Evolutionary conservation across 2,113 vertebrate species (phyloP), one percentile per base, ranked within the genome.

Genomic region (Zosterops pallidus): DNA sequence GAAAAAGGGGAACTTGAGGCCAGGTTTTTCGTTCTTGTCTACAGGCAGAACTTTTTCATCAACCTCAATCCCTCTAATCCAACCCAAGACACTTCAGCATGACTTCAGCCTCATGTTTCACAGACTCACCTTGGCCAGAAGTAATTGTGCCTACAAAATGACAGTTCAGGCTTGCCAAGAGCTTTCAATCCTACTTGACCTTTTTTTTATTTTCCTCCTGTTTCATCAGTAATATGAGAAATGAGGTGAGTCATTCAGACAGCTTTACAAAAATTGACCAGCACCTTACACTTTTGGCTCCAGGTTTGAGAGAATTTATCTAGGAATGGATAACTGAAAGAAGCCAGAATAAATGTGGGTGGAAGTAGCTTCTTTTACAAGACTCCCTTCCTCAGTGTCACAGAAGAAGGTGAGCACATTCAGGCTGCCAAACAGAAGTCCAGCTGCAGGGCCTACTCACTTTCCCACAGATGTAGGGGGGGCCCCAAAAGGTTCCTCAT

Each of bases 141-240:
- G 22, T 25, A 53, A 44, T 24, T 65, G n/a, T 57, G 31, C 46
- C 64, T 69, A 9, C 28, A 80, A 74, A 94, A 63, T 39, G 68
- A 70, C 59, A 63, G 10, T 11, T 50, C 8, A 55, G 26, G 7
- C 35, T 84, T 89, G 65, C 56, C 44, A 91, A 89, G 31, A 56
- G 35, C 42, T 81, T 86, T 77, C 80, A 70, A 18, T 81, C 18
- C 28, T 23, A 52, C 12, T 6, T 44, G 81, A 19, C 2, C 23
- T 28, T 77, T 22, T 52, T 55, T 68, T 24, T 9, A 3, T 49
- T 50, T 12, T 7, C 5, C 12, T 8, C 21, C 18, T 28, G 4
- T 74, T 96, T 89, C 59, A 72, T 84, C 78, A 91, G 81, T 69
- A 82, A 90, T 72, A 65, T 79, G 69, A 95, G 90, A 79, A 94